phyloP scores from a whole-genome alignment of 2,797 vertebrate species.

The Macropodus opercularis region DNA sequence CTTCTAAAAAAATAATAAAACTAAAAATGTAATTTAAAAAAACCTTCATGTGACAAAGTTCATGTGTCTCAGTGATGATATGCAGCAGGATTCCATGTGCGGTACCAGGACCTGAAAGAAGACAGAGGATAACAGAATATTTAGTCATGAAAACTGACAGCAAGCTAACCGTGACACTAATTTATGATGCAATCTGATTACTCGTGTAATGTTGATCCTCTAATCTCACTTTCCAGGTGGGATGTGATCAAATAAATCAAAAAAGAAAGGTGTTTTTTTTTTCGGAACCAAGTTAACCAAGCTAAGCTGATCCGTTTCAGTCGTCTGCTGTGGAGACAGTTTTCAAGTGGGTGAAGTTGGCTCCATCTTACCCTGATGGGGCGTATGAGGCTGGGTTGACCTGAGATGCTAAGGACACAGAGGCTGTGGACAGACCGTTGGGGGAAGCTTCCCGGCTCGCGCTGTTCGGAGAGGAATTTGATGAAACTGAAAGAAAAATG shows the following conservation, averaged over 20 bases:
- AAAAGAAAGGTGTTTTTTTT: too few relatives aligned
- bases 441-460: constrained; percentile 90
- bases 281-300: too few relatives aligned
- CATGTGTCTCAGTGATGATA: constrained; percentile 88
- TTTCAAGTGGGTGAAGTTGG: rapidly evolving
- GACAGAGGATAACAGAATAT: constrained; percentile 6
- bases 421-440: constrained; percentile 81
- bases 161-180: too few relatives aligned
- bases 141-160: not conserved
- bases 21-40: constrained; percentile 5
- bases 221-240: not conserved
- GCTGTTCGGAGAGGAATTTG: constrained; percentile 92
- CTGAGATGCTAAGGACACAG: constrained; percentile 84
- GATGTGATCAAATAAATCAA: not conserved
- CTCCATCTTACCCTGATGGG: constrained; percentile 83
- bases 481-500: constrained; percentile 84
- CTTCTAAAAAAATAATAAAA: constrained; percentile 30
- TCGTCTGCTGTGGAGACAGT: too few relatives aligned
- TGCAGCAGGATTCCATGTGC: constrained; percentile 87
- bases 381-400: constrained; percentile 87
- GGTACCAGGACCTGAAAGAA: constrained; percentile 89
- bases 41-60: constrained; percentile 42
- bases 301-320: too few relatives aligned
- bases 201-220: not conserved
- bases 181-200: too few relatives aligned